A percentile compares a stretch with the other conserved stretches of the same genome.
Evolutionary conservation across 2,888 invertebrate genomes (phyloP).

Genomic region (Diaprepes abbreviatus): DNA sequence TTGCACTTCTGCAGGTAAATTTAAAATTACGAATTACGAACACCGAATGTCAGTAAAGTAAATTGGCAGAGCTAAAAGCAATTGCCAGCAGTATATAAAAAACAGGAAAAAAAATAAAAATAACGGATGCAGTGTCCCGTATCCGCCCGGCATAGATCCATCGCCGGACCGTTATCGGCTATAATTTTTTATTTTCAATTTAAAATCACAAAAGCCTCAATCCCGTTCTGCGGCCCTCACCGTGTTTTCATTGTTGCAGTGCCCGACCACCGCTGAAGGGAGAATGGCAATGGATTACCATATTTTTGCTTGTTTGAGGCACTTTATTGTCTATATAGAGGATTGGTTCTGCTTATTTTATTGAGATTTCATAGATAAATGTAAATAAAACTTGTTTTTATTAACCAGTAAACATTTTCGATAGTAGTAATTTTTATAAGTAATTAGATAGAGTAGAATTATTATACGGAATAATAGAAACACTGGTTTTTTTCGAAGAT

Average conservation of each 20-base stretch:
- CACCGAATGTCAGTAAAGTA: slow-evolving; percentile 17
- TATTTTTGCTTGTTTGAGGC: slow-evolving; percentile 24
- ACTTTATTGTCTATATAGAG: not conserved
- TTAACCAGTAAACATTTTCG: not conserved
- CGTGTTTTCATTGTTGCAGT: slow-evolving; percentile 21
- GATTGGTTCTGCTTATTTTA: not conserved
- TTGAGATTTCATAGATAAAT: not conserved
- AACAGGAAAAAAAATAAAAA: slow-evolving; percentile 23
- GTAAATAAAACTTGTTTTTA: not conserved
- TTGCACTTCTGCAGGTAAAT: no score
- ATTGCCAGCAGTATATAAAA: not conserved
- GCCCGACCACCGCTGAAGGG: slow-evolving; percentile 10
- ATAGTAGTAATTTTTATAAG: no score
- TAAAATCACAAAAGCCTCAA: slow-evolving; percentile 39
- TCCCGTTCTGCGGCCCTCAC: slow-evolving; percentile 28
- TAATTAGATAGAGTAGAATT: no score
- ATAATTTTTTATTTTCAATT: slow-evolving; percentile 49
- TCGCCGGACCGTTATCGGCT: slow-evolving; percentile 33
- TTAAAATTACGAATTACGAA: no score
- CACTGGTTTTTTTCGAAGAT: no score
- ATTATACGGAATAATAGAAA: no score
- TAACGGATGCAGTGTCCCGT: slow-evolving; percentile 24
- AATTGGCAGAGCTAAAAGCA: slow-evolving; percentile 23
- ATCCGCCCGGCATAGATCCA: slow-evolving; percentile 35
- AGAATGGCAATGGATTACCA: slow-evolving; percentile 24